Percentiles rank a stretch among this genome's conserved stretches.
Evolutionary conservation across 2,888 invertebrate genomes (phyloP).

Genomic region (Eupithecia subumbrata): DNA sequence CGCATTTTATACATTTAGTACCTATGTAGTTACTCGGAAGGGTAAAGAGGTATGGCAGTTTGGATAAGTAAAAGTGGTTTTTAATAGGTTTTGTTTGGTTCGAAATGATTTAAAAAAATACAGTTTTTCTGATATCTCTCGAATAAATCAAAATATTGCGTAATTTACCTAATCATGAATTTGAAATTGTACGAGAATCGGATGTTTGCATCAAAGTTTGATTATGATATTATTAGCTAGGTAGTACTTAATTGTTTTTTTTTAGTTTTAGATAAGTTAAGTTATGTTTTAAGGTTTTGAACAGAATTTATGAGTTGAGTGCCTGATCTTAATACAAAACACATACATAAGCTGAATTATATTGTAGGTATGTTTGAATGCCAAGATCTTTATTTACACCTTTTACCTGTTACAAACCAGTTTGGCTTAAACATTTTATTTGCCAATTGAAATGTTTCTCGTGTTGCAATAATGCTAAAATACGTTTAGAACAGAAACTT

Average conservation of each 20-base stretch:
- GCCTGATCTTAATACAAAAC: background rate
- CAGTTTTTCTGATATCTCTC: background rate
- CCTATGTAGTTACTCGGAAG: too few species aligned
- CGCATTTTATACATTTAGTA: too few species aligned
- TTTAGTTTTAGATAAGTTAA: background rate
- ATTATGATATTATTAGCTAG: background rate
- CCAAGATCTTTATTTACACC: background rate
- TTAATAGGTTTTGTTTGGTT: background rate
- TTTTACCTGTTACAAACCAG: conserved; percentile 5
- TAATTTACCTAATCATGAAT: background rate
- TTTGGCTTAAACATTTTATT: background rate
- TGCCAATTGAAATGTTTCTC: background rate
- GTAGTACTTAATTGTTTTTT: background rate
- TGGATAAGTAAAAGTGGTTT: too few species aligned
- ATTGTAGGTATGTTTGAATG: background rate
- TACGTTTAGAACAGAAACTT: background rate
- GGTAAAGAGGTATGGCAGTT: too few species aligned
- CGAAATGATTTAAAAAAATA: background rate
- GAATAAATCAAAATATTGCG: background rate
- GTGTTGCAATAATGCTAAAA: background rate
- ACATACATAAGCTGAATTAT: background rate
- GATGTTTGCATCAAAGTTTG: too few species aligned
- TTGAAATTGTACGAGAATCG: background rate
- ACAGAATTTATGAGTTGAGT: background rate
- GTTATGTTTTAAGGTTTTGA: background rate